Evolutionary conservation across 2,113 vertebrate species (phyloP), one percentile per base, ranked within the genome.

Genomic region (Mellivora capensis): DNA sequence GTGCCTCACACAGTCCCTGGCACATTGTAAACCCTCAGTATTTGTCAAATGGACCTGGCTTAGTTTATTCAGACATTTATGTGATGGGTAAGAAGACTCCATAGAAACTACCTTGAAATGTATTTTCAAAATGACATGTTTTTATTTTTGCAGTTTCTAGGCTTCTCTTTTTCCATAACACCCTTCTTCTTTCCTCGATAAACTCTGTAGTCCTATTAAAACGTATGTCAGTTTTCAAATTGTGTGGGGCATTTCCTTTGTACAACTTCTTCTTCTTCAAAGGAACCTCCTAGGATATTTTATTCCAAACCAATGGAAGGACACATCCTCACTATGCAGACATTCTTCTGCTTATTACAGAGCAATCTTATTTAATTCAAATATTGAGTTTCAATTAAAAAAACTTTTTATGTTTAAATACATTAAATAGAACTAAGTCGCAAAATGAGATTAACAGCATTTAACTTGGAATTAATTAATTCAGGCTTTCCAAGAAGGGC

Each of bases 91-190:
- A 91, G 44, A 93, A 90, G 94, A 81, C 81, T 81, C 34, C 83
- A 76, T 29, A 84, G 76, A 80, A 67, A 83, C 14, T 83, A 93
- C 62, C 76, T 94, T 82, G 31, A 97, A 93, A 87, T 83, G 6
- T 61, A 90, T 82, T 94, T 97, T 91, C 47, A 87, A 87, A 93
- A 64, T 72, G 57, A 81, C 8, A 12, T 69, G 67, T 92, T 93
- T 96, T 93, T 69, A 59, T 67, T 83, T 96, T 87, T 96, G 81
- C 49, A 92, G 47, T 64, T 92, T 95, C 42, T 93, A 91, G 72
- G 54, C 39, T 77, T 87, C 47, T 93, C 39, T 91, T 87, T 95
- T 72, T 59, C 49, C 39, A 84, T 94, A 47, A 87, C 57, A 93
- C 29, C 44, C 47, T 74, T 88, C 76, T 93, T 71, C 34, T 39